Evolutionary conservation across 2,797 vertebrate genomes (phyloP), one percentile per base, ranked within the genome.

Genomic region (Clarias fuscus): DNA sequence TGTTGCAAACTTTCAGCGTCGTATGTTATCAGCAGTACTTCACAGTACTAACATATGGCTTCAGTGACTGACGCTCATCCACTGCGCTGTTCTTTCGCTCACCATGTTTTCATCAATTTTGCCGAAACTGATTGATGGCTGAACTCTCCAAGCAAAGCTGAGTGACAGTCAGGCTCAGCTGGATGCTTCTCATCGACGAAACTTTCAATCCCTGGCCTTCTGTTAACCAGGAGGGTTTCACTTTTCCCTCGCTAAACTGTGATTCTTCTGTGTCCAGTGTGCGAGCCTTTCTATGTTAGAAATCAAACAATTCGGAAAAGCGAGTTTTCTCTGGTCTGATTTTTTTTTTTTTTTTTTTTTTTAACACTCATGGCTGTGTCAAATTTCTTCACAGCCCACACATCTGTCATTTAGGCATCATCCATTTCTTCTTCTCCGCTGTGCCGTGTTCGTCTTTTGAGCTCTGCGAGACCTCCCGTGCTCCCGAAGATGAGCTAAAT

Each of bases 141-240:
- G 56, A 81, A 84, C 76, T 86, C 85, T 86, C 71, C 61, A 27
- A 48, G 79, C 15, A 53, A 82, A 58, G 80, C 67, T 56, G 80
- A 81, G 86, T 83, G 77, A 83, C 78, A 77, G 76, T 61, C 37
- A 61, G 84, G 67, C 87, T 87, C 89, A 87, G 84, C 84, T 90
- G 89, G 84, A 80, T 58, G 64, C 65, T 87, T 80, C 83, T 87
- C 84, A 30, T 13, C 65, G 65, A 61, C 77, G 68, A 37, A 78
- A 86, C 68, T 78, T 84, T 84, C 82, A 85, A 82, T 88, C 84
- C 84, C 70, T 68, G 77, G 48, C 77, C 20, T 68, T 72, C 58
- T 53, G 87, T 82, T 88, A 84, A 72, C 71, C 84, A 87, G 77
- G 82, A 84, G 65, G 48, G 70, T 78, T 86, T 86, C 82, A 77